phyloP scores from a whole-genome alignment of 1,140 invertebrate species.

The Cylas formicarius region DNA sequence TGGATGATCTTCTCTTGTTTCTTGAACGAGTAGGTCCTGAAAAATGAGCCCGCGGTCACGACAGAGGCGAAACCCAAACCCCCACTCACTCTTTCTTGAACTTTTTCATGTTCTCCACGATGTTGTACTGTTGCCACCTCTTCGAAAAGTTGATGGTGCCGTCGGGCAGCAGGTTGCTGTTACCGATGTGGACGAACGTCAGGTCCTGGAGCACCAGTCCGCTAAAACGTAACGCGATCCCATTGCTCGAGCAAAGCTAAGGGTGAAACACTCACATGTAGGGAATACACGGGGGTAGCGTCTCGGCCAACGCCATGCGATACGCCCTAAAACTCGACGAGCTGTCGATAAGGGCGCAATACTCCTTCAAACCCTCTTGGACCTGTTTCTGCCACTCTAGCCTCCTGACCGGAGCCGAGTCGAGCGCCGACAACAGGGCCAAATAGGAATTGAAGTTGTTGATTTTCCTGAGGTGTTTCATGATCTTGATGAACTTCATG shows the following conservation, averaged over 20 bases:
- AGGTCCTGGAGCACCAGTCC: conserved; percentile 97
- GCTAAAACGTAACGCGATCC: conserved; percentile 52
- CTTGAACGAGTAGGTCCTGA: conserved; percentile 75
- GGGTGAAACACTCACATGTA: conserved; percentile 75
- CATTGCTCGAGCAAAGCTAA: conserved; percentile 1
- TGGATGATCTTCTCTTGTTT: conserved; percentile 88
- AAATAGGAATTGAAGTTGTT: conserved; percentile 99
- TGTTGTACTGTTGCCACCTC: conserved; percentile 96
- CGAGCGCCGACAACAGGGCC: conserved; percentile 89
- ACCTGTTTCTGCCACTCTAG: conserved; percentile 94
- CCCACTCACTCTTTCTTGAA: conserved; percentile 84
- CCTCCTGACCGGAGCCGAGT: conserved; percentile 90
- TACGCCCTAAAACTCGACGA: conserved; percentile 94
- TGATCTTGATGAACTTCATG: conserved; percentile 96
- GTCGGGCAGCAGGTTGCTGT: conserved; percentile 80
- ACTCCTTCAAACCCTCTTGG: conserved; percentile 87
- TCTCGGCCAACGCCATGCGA: conserved; percentile 85
- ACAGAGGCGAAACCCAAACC: conserved; percentile 4
- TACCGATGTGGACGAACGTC: conserved; percentile 98
- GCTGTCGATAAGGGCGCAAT: conserved; percentile 92
- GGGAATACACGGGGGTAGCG: conserved; percentile 94
- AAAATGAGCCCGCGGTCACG: conserved; percentile 36
- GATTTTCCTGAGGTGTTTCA: conserved; percentile 94
- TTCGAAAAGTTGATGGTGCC: conserved; percentile 94
- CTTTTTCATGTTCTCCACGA: conserved; percentile 94